Conservation (phyloP, 2,888 invertebrate genomes). For the Ganaspis brasiliensis region DNA sequence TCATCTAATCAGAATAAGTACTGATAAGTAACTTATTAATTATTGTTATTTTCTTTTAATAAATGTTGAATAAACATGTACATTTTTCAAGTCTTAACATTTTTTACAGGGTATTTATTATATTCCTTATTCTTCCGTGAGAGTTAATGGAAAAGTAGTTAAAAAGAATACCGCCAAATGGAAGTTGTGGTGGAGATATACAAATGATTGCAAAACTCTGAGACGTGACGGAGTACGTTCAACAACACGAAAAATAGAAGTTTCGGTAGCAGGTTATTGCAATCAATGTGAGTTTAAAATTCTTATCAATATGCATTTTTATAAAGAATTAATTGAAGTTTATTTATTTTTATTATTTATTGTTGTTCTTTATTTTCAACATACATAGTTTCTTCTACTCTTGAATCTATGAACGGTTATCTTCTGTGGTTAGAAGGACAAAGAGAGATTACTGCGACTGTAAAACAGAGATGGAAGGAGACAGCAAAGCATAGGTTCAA, state of each 20-base stretch:
- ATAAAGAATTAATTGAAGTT: no score
- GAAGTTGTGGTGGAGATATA: conserved; percentile 15
- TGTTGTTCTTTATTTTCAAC: background rate
- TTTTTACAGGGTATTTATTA: conserved; percentile 24
- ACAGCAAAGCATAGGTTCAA: background rate
- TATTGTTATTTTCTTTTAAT: no score
- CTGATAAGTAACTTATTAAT: no score
- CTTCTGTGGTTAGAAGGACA: conserved; percentile 24
- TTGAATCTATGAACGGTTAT: background rate
- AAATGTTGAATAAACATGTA: no score
- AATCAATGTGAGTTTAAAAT: background rate
- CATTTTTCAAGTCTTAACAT: no score
- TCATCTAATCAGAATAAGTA: no score
- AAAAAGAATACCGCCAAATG: conserved; percentile 8
- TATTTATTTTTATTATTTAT: background rate
- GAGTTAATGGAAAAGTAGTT: conserved; percentile 17
- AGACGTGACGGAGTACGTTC: conserved; percentile 7
- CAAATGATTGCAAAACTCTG: conserved; percentile 3
- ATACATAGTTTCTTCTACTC: background rate
- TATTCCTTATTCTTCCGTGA: conserved; percentile 12
- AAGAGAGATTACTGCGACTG: conserved; percentile 2
- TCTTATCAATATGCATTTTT: no score
- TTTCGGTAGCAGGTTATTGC: background rate
- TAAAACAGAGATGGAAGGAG: conserved; percentile 12
- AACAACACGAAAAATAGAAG: background rate